Base-by-base conservation (phyloP, 1,140 invertebrate species). In the Neuroterus valhalla region DNA sequence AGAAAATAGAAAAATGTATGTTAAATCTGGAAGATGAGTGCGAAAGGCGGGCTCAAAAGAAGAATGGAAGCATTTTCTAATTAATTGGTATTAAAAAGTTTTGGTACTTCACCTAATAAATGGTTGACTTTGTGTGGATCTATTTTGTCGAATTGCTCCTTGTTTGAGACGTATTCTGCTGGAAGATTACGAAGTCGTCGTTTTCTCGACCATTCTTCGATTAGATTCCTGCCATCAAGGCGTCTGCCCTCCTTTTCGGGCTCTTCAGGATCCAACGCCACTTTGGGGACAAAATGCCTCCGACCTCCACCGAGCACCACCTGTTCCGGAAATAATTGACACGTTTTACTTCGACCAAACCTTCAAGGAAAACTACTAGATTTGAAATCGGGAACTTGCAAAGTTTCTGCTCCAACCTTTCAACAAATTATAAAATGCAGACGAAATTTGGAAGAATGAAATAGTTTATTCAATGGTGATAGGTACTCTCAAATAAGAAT, bases 241-340 rank as follows among this genome's bases (percentile, higher is more conserved):
- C 94, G 89, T 74, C 91, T 84, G 1, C 94, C 93, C 75, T 92
- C 91, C 46, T 91, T 90, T 46, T 94, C 93, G 0, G 91, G 89
- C 66, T 92, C 86, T 71, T 93, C 91, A 0, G 91, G 92, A 71
- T 91, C 91, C 52, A 81, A 89, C 0, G 90, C 87, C 1, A 92
- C 90, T 76, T 93, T 93, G 0, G 94, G 93, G 8, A 94, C 87
- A 79, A 96, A 94, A 79, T 94, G 93, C 3, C 92, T 86, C 68
- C 94, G 90, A 2, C 95, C 95, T 50, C 95, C 95, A 5, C 95
- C 95, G 71, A 96, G 86, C 75, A 95, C 92, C 0, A 96, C 94
- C 93, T 92, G 81, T 11, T 86, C n/a, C 31, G 86, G 78, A 66
- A 82, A 45, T 21, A 70, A 69, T 74, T 66, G 55, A 62, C 55